Evolutionary conservation across 2,113 vertebrate genomes (phyloP).

Genomic region (Chloroceryle aenea): DNA sequence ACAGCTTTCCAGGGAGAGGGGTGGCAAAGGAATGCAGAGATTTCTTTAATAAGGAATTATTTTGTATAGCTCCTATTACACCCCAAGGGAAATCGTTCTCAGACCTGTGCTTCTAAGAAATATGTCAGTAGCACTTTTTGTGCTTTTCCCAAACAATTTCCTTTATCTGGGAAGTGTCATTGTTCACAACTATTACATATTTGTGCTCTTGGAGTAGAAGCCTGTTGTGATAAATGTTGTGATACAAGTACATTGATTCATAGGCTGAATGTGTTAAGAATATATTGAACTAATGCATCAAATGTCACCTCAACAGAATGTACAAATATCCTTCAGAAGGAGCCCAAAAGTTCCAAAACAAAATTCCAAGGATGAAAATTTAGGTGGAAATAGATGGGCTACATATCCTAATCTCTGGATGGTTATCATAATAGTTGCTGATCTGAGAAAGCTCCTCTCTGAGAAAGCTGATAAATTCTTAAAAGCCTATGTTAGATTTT

Average conservation of each 20-base stretch:
- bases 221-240: neutral
- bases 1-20: neutral
- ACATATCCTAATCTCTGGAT: neutral
- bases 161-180: neutral
- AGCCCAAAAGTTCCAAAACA: neutral
- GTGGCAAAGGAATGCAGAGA: neutral
- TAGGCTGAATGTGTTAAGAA: neutral
- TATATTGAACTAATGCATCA: neutral
- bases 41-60: neutral
- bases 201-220: neutral
- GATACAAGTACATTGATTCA: neutral
- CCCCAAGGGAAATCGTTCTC: neutral
- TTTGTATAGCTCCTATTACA: neutral
- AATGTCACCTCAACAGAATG: neutral
- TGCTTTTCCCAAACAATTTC: neutral
- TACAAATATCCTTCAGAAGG: neutral
- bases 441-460: neutral
- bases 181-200: neutral
- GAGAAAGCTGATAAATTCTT: neutral
- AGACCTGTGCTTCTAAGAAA: neutral
- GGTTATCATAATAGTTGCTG: neutral
- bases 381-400: neutral
- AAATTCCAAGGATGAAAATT: neutral
- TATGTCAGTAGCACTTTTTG: neutral
- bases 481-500: conserved; percentile 32